Conservation (phyloP, 1,140 invertebrate species). For the Delia radicum region DNA sequence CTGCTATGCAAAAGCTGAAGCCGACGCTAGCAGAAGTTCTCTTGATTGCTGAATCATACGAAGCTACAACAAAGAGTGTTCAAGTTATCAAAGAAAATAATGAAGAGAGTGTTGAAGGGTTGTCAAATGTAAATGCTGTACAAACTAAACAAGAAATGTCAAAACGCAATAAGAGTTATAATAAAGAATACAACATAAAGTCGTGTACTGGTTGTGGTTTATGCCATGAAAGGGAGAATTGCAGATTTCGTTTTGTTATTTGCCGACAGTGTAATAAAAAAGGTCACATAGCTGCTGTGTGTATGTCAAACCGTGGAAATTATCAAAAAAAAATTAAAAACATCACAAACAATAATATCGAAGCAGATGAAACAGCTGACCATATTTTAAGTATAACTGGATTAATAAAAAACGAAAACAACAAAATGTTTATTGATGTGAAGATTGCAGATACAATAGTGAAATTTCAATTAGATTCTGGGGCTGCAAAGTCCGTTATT, state of each 20-base stretch:
- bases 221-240: conserved; percentile 21
- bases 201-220: too few species aligned
- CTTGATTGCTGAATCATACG: conserved; percentile 1
- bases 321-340: conserved; percentile 3
- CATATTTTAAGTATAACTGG: too few species aligned
- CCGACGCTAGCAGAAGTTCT: not conserved
- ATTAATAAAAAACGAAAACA: too few species aligned
- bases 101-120: too few species aligned
- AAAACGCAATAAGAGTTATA: not conserved
- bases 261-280: conserved; percentile 11
- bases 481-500: too few species aligned
- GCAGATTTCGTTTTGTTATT: conserved; percentile 12
- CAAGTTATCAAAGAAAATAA: conserved; percentile 23
- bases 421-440: too few species aligned
- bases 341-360: conserved; percentile 4
- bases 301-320: conserved; percentile 13
- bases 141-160: not conserved
- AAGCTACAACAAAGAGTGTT: conserved; percentile 19
- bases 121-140: not conserved
- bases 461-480: too few species aligned
- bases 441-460: too few species aligned
- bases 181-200: conserved; percentile 11
- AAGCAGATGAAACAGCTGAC: conserved; percentile 4
- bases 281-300: conserved; percentile 13
- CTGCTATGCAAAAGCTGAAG: conserved; percentile 15